Base-by-base conservation (phyloP, 2,113 vertebrate genomes). In the Rallus limicola region DNA sequence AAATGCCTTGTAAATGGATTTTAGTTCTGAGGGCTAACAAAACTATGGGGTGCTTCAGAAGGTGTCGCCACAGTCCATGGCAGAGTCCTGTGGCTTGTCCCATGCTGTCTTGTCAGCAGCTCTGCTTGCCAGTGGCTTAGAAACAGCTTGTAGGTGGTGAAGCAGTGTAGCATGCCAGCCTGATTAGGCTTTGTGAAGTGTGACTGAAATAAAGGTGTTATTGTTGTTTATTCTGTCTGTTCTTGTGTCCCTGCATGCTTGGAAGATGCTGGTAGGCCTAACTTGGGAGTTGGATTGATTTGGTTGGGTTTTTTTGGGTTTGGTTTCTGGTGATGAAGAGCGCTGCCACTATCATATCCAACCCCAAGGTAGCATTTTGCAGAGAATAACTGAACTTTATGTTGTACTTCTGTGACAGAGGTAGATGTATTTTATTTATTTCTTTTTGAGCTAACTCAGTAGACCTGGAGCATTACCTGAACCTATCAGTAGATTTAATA, bases 211-310 rank as follows among this genome's bases (percentile, higher is more conserved):
- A 48, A 74, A 89, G 29, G 15, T 2, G 0, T 56, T 56, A 3
- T 4, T 34, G 21, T 60, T 67, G 23, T n/a, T 92, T 53, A 8
- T 86, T 86, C 65, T 58, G 6, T 53, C 33, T 70, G 16, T 2
- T 48, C 16, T 38, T n/a, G 26, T 75, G 6, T 50, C 13, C 1
- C 0, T 5, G 15, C 1, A 17, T 46, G 2, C n/a, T 82, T 0
- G 0, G 58, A 67, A 81, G 69, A 16, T 85, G 33, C 34, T 64
- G 44, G 20, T 77, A 38, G 86, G 29, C 58, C 53, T 86, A 29
- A 24, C 8, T 20, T 36, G 42, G 24, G 24, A 60, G 33, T 28
- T 82, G 34, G 5, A 11, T n/a, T 86, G 28, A 11, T 56, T 56
- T 56, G 28, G 53, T 52, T 52, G 50, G 50, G 5, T 48, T 48